A percentile compares a stretch with the other conserved stretches of the same genome.
These are phyloP conservation scores for Drosophila teissieri DNA, from an alignment of 1,140 invertebrate genomes.

Conservation along the genomic window DNA sequence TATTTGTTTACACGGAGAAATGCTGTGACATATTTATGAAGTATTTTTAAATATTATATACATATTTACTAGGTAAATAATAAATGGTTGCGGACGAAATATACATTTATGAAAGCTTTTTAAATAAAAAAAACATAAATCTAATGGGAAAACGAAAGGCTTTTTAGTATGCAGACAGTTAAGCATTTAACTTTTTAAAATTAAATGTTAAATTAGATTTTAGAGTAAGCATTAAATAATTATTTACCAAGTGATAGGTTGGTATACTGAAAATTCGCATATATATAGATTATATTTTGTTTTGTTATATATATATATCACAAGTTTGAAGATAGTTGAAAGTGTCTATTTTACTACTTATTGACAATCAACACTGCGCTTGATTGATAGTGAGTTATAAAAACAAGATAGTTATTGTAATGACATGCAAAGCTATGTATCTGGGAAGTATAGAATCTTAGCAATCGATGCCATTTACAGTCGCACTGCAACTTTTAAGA, in stretches of 20 bases:
- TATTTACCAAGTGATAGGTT: constrained; percentile 4
- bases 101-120: constrained; percentile 6
- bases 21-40: no score
- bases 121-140: not conserved
- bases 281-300: constrained; percentile 11
- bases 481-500: constrained; percentile 49
- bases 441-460: constrained; percentile 3
- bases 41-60: constrained; percentile 7
- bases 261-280: constrained; percentile 22
- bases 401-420: constrained; percentile 10
- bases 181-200: constrained; percentile 4
- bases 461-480: constrained; percentile 44
- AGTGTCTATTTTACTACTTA: constrained; percentile 65
- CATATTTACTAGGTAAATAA: constrained; percentile 20
- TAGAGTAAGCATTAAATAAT: constrained; percentile 3
- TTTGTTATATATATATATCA: constrained; percentile 68
- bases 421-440: constrained; percentile 18
- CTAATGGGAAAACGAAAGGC: not conserved
- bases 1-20: no score
- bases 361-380: constrained; percentile 25
- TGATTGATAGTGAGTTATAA: constrained; percentile 9
- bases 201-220: not conserved
- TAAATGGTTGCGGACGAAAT: constrained; percentile 1
- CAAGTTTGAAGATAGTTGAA: constrained; percentile 79
- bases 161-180: not conserved